phyloP scores from a whole-genome alignment of 2,113 vertebrate species.

The Trinectes maculatus region DNA sequence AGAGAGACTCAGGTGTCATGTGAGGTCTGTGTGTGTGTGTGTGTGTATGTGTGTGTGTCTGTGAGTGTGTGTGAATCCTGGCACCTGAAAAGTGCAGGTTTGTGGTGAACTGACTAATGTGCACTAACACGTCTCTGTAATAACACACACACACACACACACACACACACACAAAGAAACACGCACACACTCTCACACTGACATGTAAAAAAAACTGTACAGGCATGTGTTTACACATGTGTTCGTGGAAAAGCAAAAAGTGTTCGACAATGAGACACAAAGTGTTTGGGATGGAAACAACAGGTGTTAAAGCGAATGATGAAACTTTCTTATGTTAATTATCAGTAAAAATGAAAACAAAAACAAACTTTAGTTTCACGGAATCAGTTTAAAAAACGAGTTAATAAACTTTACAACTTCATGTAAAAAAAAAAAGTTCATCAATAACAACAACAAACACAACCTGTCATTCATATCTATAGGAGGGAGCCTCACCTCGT shows the following conservation, averaged over 20 bases:
- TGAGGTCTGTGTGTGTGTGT: no score
- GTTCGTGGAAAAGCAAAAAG: no score
- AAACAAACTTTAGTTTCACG: no score
- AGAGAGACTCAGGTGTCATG: conserved; percentile 24
- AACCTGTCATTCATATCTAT: no score
- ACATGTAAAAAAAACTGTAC: conserved; percentile 21
- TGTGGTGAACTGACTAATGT: no score
- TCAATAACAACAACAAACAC: not conserved
- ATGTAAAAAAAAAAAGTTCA: not conserved
- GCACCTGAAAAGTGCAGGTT: conserved; percentile 59
- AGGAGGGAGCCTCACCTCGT: conserved; percentile 82
- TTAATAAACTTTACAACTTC: no score
- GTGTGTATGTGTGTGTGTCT: no score
- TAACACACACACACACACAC: not conserved
- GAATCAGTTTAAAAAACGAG: no score
- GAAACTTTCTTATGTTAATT: no score
- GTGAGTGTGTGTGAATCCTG: conserved; percentile 68
- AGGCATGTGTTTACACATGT: conserved; percentile 47
- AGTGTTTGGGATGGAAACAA: conserved; percentile 1
- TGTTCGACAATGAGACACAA: not conserved
- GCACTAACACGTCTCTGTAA: conserved; percentile 59
- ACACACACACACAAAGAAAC: no score
- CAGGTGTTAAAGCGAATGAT: not conserved
- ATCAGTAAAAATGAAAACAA: no score
- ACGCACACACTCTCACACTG: no score